Percentiles rank a stretch among this genome's conserved stretches.
phyloP scores from a whole-genome alignment of 1,140 invertebrate species.

The Nylanderia fulva region DNA sequence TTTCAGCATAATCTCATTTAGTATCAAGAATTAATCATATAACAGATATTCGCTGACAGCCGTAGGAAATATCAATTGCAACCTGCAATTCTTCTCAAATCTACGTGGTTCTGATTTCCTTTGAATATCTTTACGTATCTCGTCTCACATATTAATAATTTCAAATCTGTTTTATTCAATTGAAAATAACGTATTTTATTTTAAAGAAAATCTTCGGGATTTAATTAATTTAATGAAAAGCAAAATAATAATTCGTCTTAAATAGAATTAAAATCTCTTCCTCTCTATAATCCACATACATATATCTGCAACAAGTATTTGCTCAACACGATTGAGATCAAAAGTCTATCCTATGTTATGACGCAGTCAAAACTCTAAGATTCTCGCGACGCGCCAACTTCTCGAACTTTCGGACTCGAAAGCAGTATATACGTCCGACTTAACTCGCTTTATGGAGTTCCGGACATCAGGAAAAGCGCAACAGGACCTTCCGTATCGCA shows the following conservation, averaged over 20 bases:
- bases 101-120: not conserved
- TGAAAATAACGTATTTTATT: not conserved
- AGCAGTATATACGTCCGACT: constrained; percentile 60
- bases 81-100: not conserved
- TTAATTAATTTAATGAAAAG: not conserved
- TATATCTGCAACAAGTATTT: constrained; percentile 42
- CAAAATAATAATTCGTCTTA: not conserved
- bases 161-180: not conserved
- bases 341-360: not conserved
- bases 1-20: constrained; percentile 31
- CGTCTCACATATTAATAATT: not conserved
- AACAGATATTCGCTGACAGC: constrained; percentile 1
- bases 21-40: constrained; percentile 33
- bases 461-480: constrained; percentile 47
- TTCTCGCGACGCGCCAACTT: constrained; percentile 18
- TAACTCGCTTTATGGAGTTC: constrained; percentile 61
- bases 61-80: constrained; percentile 7
- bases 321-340: not conserved
- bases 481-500: constrained; percentile 61
- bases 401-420: constrained; percentile 65
- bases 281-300: not conserved
- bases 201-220: not conserved
- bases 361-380: constrained; percentile 35
- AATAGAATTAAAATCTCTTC: not conserved
- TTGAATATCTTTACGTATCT: not conserved